Base-by-base conservation (phyloP, 2,113 vertebrate species). In the Riparia riparia region DNA sequence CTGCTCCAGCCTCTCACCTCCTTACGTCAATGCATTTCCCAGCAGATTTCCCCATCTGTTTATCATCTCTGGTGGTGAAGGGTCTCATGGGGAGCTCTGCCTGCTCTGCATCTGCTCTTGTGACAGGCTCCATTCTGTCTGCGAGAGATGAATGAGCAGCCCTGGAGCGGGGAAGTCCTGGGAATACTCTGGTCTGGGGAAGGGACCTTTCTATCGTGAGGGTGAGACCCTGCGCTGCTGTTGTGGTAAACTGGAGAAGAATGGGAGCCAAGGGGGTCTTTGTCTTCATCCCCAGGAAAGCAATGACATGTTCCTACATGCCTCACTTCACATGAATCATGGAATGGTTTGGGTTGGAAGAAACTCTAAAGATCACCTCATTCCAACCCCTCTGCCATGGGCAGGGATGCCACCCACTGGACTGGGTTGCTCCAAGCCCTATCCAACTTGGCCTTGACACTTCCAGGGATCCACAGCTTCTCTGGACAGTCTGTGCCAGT, bases 41-140 rank as follows among this genome's bases (percentile, higher is more conserved):
- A 96, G 94, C 69, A 97, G 94, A 96, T 78, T 88, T 94, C 71
- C 90, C 95, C 96, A 97, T 96, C 95, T 97, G 96, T 95, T 97
- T 95, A 73, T 96, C 95, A 86, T 94, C 95, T 91, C 92, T 93
- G 68, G 93, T 93, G 87, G 85, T 82, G 82, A 95, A 92, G 95
- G 58, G 90, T 91, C 96, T 94, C 93, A 70, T 50, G 92, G 94
- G 78, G 94, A 95, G 93, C 64, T 86, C 79, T 91, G 95, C 91
- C 90, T 90, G 93, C 84, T 93, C 87, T 91, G 87, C 95, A 95
- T 96, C 91, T 96, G 95, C 90, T 94, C 87, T 83, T 93, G 29
- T 94, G 91, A 91, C 91, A 96, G 91, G 93, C 95, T 97, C 96
- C 71, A 15, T 87, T 95, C 94, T 97, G 95, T 96, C 95, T 96